These are phyloP conservation scores for Tiaroga cobitis DNA, from an alignment of 2,797 vertebrate genomes.

Conservation along the genomic window DNA sequence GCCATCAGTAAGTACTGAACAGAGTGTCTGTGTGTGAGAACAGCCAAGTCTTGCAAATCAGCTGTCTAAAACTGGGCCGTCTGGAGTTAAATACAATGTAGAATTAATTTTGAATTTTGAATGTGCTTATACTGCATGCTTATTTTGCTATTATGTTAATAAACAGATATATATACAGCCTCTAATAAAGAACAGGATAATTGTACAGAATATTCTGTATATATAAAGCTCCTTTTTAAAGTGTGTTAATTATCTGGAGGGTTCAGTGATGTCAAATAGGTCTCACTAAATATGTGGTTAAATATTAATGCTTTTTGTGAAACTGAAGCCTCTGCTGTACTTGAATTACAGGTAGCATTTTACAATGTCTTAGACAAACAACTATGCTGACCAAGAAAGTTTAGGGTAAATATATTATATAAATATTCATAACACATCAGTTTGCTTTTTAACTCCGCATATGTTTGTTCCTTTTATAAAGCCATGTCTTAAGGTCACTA, in stretches of 20 bases:
- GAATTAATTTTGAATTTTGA: background rate
- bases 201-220: constrained; percentile 1
- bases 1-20: constrained; percentile 30
- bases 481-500: background rate
- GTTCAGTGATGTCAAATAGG: constrained; percentile 48
- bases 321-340: constrained; percentile 42
- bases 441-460: background rate
- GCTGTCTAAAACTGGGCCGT: constrained; percentile 19
- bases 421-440: background rate
- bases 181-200: background rate
- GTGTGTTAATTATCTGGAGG: constrained; percentile 51
- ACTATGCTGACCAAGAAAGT: background rate
- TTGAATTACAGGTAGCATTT: constrained; percentile 55
- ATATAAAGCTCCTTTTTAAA: constrained; percentile 24
- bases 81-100: constrained; percentile 1
- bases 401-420: background rate
- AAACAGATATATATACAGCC: background rate
- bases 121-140: background rate
- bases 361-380: constrained; percentile 32
- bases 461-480: background rate
- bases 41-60: constrained; percentile 20
- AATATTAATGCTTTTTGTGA: constrained; percentile 61
- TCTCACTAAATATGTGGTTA: constrained; percentile 55
- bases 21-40: constrained; percentile 4
- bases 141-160: background rate